phyloP scores from a whole-genome alignment of 2,797 vertebrate genomes.

The Bradypodion pumilum region DNA sequence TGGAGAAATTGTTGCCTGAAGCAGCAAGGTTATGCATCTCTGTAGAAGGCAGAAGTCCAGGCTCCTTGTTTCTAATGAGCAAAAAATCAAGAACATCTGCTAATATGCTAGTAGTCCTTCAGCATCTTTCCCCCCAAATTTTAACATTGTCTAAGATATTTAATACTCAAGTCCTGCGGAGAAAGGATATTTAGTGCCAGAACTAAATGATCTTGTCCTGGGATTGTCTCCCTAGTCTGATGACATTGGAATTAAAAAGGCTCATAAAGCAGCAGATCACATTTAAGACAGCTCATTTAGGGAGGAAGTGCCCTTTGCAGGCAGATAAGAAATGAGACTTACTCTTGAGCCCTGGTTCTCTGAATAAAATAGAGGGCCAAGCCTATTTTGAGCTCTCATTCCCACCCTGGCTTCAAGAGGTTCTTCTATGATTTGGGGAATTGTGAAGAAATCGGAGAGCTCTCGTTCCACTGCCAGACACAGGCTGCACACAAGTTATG shows the following conservation, averaged over 20 bases:
- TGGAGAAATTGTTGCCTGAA: neutral
- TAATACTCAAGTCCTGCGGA: neutral
- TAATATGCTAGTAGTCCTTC: neutral
- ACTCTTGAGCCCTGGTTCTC: neutral
- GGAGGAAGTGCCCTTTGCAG: neutral
- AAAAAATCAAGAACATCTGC: neutral
- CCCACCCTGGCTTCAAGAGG: neutral
- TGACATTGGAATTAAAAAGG: constrained; percentile 16
- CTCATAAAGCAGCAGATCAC: constrained; percentile 21
- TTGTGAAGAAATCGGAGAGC: neutral
- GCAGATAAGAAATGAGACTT: neutral
- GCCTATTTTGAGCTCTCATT: neutral
- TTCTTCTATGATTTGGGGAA: neutral
- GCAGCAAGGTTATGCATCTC: too few species aligned
- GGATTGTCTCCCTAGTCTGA: constrained; percentile 1
- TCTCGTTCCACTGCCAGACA: neutral
- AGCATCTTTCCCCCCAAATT: neutral
- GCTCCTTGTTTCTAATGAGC: neutral
- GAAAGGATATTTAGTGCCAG: neutral
- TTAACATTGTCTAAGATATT: neutral
- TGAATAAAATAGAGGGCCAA: constrained; percentile 11
- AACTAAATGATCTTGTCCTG: neutral
- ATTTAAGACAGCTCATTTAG: constrained; percentile 24
- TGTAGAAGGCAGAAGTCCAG: neutral
- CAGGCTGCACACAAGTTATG: neutral